Evolutionary conservation across 2,113 vertebrate genomes (phyloP), one percentile per base, ranked within the genome.

Genomic region (Mirounga angustirostris): DNA sequence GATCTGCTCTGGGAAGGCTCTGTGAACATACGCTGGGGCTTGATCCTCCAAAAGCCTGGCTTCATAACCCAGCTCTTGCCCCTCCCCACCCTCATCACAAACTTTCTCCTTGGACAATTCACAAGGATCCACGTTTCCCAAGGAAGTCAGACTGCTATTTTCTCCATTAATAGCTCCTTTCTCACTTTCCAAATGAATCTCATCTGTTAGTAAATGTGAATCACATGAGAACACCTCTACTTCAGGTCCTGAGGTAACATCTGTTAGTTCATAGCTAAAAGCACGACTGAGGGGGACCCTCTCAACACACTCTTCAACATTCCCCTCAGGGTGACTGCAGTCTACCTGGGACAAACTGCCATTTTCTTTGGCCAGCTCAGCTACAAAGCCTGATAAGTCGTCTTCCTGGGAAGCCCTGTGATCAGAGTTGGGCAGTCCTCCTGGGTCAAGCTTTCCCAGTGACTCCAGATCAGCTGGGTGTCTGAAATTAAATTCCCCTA

Each of bases 221-320:
- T 98, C 98, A 54, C 83, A 89, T 16, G 98, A 98, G 11, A 98
- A 99, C 67, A 98, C 98, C 33, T 98, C 98, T 97, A 98, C 99
- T 94, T 98, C 97, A 24, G 33, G 36, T 50, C 12, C 92, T 13
- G 50, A 86, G 96, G 79, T 95, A 0, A 58, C 87, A 95, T 89
- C 95, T 58, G 76, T 73, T 90, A 89, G 95, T 65, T 97, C 96
- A 95, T 21, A 73, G 30, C 95, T 97, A 74, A 97, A 95, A 74
- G 86, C 46, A 83, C 74, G 95, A 86, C 43, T 50, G 0, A 87
- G 69, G 58, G 97, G 95, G 24, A 24, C 46, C 2, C 0, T 96
- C 85, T 91, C 80, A n/a, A 93, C 63, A 95, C 21, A 69, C 83
- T 89, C 97, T 80, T 92, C 28, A 0, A 74, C 76, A 86, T 83